Percentiles rank a stretch among this genome's conserved stretches.
phyloP scores from a whole-genome alignment of 2,113 vertebrate genomes.

The Amazona guildingii region DNA sequence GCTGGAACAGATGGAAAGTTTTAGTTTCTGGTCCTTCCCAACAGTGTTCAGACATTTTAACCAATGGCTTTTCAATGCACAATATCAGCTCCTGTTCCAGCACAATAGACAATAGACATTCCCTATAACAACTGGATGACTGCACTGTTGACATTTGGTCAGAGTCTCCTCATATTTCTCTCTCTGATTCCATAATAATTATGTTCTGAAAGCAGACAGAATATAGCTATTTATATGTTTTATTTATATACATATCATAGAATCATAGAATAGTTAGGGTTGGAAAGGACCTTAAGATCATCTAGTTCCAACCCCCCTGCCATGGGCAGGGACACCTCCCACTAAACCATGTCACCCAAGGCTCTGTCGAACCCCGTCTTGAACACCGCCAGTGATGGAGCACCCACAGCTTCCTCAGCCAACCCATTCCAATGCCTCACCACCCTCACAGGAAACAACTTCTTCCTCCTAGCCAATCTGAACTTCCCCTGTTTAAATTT shows the following conservation, averaged over 20 bases:
- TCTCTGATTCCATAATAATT: background rate
- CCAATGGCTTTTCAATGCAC: constrained; percentile 22
- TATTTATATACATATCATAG: background rate
- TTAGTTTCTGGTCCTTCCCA: constrained; percentile 18
- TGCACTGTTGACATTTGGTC: background rate
- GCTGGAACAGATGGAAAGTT: background rate
- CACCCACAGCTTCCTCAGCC: no score
- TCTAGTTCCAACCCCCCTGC: no score
- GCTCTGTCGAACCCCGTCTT: no score
- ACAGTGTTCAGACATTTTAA: background rate
- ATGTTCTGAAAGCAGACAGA: background rate
- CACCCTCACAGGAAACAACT: no score
- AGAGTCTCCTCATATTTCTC: background rate
- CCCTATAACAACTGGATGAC: constrained; percentile 5
- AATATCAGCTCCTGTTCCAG: constrained; percentile 20
- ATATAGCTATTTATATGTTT: background rate
- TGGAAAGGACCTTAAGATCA: no score
- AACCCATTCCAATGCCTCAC: no score
- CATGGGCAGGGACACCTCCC: no score
- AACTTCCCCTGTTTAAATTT: no score
- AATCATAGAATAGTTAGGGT: no score
- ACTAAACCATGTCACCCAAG: no score
- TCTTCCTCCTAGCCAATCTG: no score
- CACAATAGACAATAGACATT: constrained; percentile 23
- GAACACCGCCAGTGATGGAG: no score